Base-by-base conservation (phyloP, 2,888 invertebrate genomes). In the Parthenolecanium corni region DNA sequence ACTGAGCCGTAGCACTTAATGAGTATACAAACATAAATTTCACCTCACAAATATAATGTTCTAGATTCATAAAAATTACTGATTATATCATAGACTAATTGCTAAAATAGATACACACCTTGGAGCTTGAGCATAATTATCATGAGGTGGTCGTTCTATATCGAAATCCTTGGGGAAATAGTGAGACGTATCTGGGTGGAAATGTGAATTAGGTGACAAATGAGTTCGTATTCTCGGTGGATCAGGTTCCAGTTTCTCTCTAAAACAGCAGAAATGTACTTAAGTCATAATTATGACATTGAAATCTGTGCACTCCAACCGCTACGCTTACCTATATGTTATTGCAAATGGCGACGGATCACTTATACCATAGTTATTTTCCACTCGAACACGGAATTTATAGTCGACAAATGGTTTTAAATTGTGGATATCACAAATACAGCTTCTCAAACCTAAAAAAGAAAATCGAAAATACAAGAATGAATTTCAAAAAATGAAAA, bases 361-460 rank as follows among this genome's bases (percentile, higher is more conserved):
- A 74, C 93, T 93, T 67, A 94, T 83, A 47, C 97, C 97, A 73
- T 88, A 92, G 73, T 91, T 89, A 76, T 97, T 98, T 73, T 96
- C 95, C 2, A 97, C 97, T 40, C 95, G 81, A 42, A 97, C 83
- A 65, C 98, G 81, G 79, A 96, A 94, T 74, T 88, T 86, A 76
- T 98, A 98, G 75, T 96, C 95, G 67, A 88, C 81, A 77, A 90
- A 89, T 1, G 96, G 93, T 71, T 90, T 86, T 67, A 97, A 76
- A 74, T 91, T 89, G 67, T 86, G 80, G 65, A 95, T 85, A 72
- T 93, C 92, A 74, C 90, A 92, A 38, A 84, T 86, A 73, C 91
- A 91, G 67, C 89, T 89, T 66, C 92, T 83, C 14, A 94, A 83
- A 2, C 75, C 76, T 72, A 66, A 24, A 67, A 38, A 21, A 6